Base-by-base conservation (phyloP, 2,888 invertebrate genomes). In the Rutpela maculata region DNA sequence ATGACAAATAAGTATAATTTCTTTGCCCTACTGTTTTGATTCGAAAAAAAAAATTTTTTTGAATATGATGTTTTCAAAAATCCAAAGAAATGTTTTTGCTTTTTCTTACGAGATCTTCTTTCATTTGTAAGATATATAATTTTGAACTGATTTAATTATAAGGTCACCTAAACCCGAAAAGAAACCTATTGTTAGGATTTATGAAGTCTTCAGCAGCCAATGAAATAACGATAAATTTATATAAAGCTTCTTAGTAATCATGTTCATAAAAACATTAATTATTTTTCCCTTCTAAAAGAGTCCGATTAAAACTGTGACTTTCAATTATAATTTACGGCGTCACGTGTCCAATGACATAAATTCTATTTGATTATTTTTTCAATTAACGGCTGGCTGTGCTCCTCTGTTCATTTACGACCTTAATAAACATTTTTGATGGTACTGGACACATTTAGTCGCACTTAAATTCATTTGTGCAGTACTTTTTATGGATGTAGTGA, bases 261-360 rank as follows among this genome's bases (percentile, higher is more conserved):
- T 35, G 31, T 18, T 43, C 9, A 18, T 60, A 43, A 43, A 43
- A 17, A 17, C 10, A 17, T 15, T 70, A 62, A 17, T 15, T 70
- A 62, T 22, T 35, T 15, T 22, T 70, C 60, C 59, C 43, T n/a
- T 38, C 60, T 60, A 18, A 35, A 59, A 60, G 19, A 35, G 55
- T 19, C 43, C 26, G 59, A 22, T 67, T 68, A 60, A 60, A 73
- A 75, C n/a, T 59, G 31, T n/a, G 35, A 26, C 68, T 66, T 74
- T 75, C 68, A 75, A 75, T 75, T 68, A 69, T 17, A 75, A 55
- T 75, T 75, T 68, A 62, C 62, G 12, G n/a, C 35, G 31, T 17
- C 73, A 66, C 57, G 55, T 57, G 50, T 73, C 73, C 38, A 59
- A 15, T 43, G 67, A 74, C 38, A 15, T 74, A 74, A 74, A 35